Evolutionary conservation across 2,888 invertebrate genomes (phyloP).

Genomic region (Endotricha flammealis): DNA sequence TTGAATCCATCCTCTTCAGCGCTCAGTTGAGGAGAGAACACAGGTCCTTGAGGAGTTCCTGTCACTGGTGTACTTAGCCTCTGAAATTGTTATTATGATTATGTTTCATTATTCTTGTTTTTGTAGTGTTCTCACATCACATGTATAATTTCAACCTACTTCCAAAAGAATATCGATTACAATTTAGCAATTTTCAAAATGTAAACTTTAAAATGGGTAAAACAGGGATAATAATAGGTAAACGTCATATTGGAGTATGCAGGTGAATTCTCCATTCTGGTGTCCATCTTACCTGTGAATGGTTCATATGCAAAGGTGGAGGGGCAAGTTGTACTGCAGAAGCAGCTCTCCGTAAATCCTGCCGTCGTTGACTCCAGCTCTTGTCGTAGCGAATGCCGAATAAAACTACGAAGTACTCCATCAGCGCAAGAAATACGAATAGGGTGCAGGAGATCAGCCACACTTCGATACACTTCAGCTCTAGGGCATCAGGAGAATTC

Average conservation of each 20-base stretch:
- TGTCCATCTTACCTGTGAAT: conserved; percentile 66
- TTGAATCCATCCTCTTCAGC: conserved; percentile 69
- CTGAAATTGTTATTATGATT: conserved; percentile 38
- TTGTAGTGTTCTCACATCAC: too few species aligned
- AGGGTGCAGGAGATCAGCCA: conserved; percentile 82
- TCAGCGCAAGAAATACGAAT: conserved; percentile 80
- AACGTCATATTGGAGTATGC: too few species aligned
- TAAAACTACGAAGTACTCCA: conserved; percentile 81
- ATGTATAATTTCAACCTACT: too few species aligned
- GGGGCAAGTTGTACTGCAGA: conserved; percentile 64
- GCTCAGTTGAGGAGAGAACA: conserved; percentile 65
- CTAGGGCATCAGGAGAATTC: conserved; percentile 81
- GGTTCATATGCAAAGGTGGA: conserved; percentile 63
- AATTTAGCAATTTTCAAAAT: too few species aligned
- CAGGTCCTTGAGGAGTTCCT: conserved; percentile 65
- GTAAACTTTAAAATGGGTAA: too few species aligned
- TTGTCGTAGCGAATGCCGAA: conserved; percentile 82
- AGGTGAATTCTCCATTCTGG: too few species aligned
- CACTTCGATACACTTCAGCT: conserved; percentile 81
- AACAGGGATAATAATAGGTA: too few species aligned
- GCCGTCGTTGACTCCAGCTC: conserved; percentile 76
- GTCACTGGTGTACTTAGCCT: conserved; percentile 67
- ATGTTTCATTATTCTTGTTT: too few species aligned
- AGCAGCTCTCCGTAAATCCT: conserved; percentile 60
- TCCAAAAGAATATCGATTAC: too few species aligned